Percentiles rank a stretch among this genome's conserved stretches.
Conservation (phyloP, 2,888 invertebrate species). For the Omphaloscelis lunosa region DNA sequence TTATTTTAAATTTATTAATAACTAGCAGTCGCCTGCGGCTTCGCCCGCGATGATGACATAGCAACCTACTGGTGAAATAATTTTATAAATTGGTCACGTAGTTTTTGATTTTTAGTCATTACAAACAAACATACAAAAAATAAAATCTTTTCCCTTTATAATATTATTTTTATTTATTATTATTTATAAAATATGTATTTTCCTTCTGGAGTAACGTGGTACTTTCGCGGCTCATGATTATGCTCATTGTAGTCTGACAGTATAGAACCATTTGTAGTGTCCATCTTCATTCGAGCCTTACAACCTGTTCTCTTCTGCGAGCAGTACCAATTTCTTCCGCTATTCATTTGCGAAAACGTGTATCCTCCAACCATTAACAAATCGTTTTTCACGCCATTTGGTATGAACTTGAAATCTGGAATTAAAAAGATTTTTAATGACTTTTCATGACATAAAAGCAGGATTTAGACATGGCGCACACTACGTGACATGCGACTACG, state of each 20-base stretch:
- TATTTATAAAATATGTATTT: constrained; percentile 26
- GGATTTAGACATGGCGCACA: too few species aligned
- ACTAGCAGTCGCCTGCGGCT: too few species aligned
- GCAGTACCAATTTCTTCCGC: constrained; percentile 74
- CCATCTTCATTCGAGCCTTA: constrained; percentile 68
- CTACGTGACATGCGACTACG: too few species aligned
- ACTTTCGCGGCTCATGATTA: constrained; percentile 39
- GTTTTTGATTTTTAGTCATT: too few species aligned
- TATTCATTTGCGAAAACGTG: constrained; percentile 72
- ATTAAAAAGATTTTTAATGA: constrained; percentile 11
- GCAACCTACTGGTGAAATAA: too few species aligned
- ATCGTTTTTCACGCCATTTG: constrained; percentile 65
- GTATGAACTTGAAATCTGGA: constrained; percentile 67
- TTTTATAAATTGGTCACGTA: too few species aligned
- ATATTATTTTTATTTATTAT: too few species aligned
- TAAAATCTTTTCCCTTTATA: too few species aligned
- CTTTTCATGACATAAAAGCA: too few species aligned
- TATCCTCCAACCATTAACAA: constrained; percentile 64
- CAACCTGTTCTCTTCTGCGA: constrained; percentile 73
- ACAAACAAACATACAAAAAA: too few species aligned
- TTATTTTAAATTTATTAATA: too few species aligned
- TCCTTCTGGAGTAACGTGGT: constrained; percentile 22
- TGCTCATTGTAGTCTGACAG: background rate
- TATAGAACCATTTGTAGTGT: constrained; percentile 47
- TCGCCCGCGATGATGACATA: too few species aligned